These are phyloP conservation scores for Columbina picui DNA, from an alignment of 2,113 vertebrate species.

Conservation along the genomic window DNA sequence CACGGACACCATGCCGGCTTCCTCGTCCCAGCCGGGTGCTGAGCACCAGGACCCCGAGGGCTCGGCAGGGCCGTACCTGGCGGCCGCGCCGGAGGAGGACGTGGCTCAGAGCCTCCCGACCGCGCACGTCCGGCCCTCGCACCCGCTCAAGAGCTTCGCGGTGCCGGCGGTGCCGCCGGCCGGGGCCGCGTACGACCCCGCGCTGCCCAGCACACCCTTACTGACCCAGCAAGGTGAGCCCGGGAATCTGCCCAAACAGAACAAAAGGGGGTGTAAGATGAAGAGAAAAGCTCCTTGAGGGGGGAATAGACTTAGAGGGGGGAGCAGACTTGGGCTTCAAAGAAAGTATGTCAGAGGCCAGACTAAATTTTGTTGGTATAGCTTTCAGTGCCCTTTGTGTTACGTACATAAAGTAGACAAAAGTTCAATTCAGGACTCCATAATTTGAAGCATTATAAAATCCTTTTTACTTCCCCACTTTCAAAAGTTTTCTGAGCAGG, in stretches of 20 bases:
- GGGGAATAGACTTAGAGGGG: background rate
- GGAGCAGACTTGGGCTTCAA: background rate
- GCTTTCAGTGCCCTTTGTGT: background rate
- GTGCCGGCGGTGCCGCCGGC: slow-evolving; percentile 84
- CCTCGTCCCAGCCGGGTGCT: slow-evolving; percentile 82
- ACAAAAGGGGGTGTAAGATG: background rate
- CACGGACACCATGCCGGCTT: slow-evolving; percentile 88
- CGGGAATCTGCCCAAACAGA: background rate
- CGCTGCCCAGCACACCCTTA: slow-evolving; percentile 90
- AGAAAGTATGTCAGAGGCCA: accelerated
- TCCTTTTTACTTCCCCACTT: background rate
- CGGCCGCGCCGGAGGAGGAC: slow-evolving; percentile 89
- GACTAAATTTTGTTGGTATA: too few species aligned
- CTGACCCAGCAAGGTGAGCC: slow-evolving; percentile 90
- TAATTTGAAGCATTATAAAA: background rate
- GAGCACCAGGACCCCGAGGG: slow-evolving; percentile 89
- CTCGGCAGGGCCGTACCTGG: slow-evolving; percentile 81
- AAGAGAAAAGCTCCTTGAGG: background rate
- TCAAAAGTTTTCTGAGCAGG: background rate
- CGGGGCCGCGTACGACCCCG: slow-evolving; percentile 82
- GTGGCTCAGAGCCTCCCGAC: slow-evolving; percentile 85
- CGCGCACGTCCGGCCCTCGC: slow-evolving; percentile 89
- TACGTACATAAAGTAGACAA: background rate
- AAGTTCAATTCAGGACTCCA: accelerated
- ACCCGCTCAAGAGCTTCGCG: slow-evolving; percentile 96